These are phyloP conservation scores for Ashinkailepas kermadecensis DNA, from an alignment of 2,888 invertebrate genomes.

Conservation along the genomic window DNA sequence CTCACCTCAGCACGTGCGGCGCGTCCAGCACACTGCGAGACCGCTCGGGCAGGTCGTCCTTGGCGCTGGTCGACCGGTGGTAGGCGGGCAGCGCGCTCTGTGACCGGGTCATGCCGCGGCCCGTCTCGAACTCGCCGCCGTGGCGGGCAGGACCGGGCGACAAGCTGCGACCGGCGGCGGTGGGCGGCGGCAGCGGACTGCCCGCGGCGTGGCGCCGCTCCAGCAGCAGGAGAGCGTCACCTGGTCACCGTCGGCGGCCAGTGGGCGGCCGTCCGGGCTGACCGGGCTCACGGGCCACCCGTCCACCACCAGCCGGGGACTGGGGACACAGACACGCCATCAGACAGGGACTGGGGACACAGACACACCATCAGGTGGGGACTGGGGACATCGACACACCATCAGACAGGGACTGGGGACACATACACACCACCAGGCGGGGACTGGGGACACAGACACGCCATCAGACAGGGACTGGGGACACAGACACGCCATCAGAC, in stretches of 20 bases:
- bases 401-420: too few relatives aligned
- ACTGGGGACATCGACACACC: too few relatives aligned
- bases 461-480: too few relatives aligned
- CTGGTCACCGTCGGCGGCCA: background rate
- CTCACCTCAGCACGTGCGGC: too few relatives aligned
- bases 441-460: too few relatives aligned
- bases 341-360: too few relatives aligned
- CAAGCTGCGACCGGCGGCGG: background rate
- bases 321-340: too few relatives aligned
- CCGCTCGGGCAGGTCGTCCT: background rate
- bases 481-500: too few relatives aligned
- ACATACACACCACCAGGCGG: too few relatives aligned
- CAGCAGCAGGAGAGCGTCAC: background rate
- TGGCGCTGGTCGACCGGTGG: background rate
- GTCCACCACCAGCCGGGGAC: too few relatives aligned
- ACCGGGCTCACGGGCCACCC: too few relatives aligned
- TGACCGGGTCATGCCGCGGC: background rate
- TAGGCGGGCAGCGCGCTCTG: conserved; percentile 15
- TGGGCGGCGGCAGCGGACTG: background rate
- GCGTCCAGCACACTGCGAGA: background rate
- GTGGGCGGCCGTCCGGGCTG: background rate
- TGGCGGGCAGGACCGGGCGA: background rate
- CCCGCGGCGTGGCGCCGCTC: background rate
- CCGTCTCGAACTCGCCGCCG: background rate
- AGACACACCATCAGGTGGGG: too few relatives aligned